Evolutionary conservation across 92 coral and sea anemone genomes (phyloP), one percentile per base, ranked within the genome.

Genomic region (Phenganax stokvisi): DNA sequence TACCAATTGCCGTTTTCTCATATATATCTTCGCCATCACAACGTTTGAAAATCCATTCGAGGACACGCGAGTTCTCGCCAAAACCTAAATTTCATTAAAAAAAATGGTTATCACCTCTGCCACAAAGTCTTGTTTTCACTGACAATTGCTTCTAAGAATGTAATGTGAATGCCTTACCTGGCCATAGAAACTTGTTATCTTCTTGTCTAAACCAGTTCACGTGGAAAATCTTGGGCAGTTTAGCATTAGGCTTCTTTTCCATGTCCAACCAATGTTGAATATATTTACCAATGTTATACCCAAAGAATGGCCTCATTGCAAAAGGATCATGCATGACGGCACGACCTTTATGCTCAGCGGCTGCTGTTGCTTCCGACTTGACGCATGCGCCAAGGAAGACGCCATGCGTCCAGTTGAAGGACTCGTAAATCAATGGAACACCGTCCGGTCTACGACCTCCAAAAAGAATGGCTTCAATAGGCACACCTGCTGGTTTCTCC

Each of bases 261-360:
- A 93, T 89, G 54, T 87, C 74, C 51, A 93, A 88, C 97, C 97
- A 93, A 80, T 93, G 97, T 86, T 91, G 93, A 87, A 91, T 75
- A 82, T 93, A 91, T 62, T 85, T 84, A 68, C 97, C 97, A 86
- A 90, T 89, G 70, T 88, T 90, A 75, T 93, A 93, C 20, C 97
- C 98, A 86, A 93, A 91, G 90, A 93, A 93, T 7, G 98, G 98
- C 37, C 98, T 86, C 98, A 93, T 93, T 79, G 98, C 98, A 76
- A 93, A 91, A 16, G 98, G 98, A 75, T 93, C 98, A 27, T 93
- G 91, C 98, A 93, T 93, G 51, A 91, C 85, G 12, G 59, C 75
- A 72, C 92, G 90, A 57, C 93, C 93, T 79, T 89, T 93, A 88
- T 89, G 84, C 56, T 93, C 98, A 52, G 98, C 97, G 11, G 98